These are phyloP conservation scores for Melanostigma gelatinosum DNA, from an alignment of 2,113 vertebrate species.

Conservation along the genomic window DNA sequence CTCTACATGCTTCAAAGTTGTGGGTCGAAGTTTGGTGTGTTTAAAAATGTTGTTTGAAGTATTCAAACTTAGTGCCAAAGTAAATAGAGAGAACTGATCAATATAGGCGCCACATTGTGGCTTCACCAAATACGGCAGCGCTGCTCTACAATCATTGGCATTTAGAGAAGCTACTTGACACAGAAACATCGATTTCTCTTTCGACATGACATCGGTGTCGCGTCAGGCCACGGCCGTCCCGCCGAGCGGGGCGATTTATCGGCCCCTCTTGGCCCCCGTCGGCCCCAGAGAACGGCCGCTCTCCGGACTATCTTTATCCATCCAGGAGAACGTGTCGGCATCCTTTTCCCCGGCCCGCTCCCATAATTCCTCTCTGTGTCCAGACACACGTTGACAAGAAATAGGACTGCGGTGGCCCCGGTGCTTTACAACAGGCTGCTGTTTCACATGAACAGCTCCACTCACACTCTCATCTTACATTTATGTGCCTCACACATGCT, in stretches of 20 bases:
- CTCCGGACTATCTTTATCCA: constrained; percentile 52
- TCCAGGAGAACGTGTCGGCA: constrained; percentile 42
- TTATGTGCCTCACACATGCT: constrained; percentile 32
- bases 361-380: constrained; percentile 64
- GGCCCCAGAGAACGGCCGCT: constrained; percentile 1
- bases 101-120: neutral
- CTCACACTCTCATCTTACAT: constrained; percentile 50
- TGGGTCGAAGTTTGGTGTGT: neutral
- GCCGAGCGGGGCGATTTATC: neutral
- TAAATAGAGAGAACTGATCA: neutral
- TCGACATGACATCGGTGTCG: neutral
- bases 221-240: constrained; percentile 4
- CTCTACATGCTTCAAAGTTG: neutral
- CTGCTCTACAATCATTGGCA: neutral
- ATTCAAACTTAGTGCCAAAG: neutral
- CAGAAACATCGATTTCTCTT: constrained; percentile 39
- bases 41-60: neutral
- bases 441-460: constrained; percentile 57
- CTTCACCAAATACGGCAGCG: neutral
- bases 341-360: constrained; percentile 24
- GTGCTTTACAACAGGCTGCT: constrained; percentile 51
- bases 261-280: constrained; percentile 24
- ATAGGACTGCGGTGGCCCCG: constrained; percentile 38
- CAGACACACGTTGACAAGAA: constrained; percentile 61
- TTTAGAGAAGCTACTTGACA: constrained; percentile 26